Base-by-base conservation (phyloP, 1,140 invertebrate species). In the Meteorus sp. region DNA sequence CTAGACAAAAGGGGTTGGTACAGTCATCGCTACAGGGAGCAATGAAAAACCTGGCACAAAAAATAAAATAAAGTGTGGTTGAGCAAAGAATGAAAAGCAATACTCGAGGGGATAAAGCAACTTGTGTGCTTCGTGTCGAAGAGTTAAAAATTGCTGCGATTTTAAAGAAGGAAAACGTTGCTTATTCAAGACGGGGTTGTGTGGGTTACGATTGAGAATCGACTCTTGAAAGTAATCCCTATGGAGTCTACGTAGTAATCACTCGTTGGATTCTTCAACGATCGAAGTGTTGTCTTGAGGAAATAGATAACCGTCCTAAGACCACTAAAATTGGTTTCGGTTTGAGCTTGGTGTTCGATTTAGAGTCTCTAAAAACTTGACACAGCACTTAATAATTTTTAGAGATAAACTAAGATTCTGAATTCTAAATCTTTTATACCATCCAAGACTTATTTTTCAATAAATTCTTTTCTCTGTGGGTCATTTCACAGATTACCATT, bases 401-500 rank as follows among this genome's bases (percentile, higher is more conserved):
- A 29, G 9, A 29, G 4, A 15, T 39, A 39, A 39, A 15, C n/a
- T n/a, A n/a, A n/a, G n/a, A n/a, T n/a, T n/a, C n/a, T n/a, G n/a
- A n/a, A n/a, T n/a, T n/a, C n/a, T n/a, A n/a, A n/a, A n/a, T n/a
- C n/a, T n/a, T n/a, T n/a, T n/a, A n/a, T n/a, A n/a, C n/a, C n/a
- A n/a, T n/a, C n/a, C 5, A 29, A 6, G 5, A 6, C 5, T 29
- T 1, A 9, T 29, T 29, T 29, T 3, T 20, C 11, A 44, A 44
- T 55, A 15, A 13, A 4, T 11, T 17, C 20, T 44, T 29, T 22
- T 20, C 13, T 41, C 9, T 39, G 15, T n/a, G n/a, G n/a, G n/a
- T n/a, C n/a, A n/a, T n/a, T n/a, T 45, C 53, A 1, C 65, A 89
- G 87, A 47, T 74, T 89, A 52, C 89, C 88, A 9, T 77, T 86